These are phyloP conservation scores for Bergia puertoricense DNA, from an alignment of 92 coral and sea anemone genomes.

Conservation along the genomic window DNA sequence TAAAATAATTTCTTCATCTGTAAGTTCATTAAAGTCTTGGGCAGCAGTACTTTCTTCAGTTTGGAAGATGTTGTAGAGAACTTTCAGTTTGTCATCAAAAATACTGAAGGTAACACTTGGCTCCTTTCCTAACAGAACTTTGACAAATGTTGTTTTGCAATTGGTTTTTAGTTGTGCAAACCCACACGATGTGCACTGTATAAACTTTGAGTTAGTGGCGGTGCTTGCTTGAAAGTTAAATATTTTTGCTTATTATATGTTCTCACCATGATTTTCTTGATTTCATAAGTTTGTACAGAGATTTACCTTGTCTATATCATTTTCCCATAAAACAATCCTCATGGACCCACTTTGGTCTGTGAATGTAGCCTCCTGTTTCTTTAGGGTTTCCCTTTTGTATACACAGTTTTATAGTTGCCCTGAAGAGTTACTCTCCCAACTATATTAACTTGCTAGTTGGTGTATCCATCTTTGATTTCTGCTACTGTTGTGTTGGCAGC, in stretches of 20 bases:
- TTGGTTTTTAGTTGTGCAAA: constrained; percentile 19
- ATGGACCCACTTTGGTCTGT: constrained; percentile 44
- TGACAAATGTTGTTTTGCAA: constrained; percentile 24
- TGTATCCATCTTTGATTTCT: constrained; percentile 3
- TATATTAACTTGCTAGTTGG: constrained; percentile 13
- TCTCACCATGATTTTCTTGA: too few species aligned
- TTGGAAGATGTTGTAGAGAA: constrained; percentile 11
- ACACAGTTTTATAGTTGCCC: constrained; percentile 27
- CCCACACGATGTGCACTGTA: constrained; percentile 11
- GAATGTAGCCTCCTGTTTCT: constrained; percentile 49
- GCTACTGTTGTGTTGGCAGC: not conserved
- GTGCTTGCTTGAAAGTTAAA: not conserved
- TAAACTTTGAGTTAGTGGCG: constrained; percentile 14
- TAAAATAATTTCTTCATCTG: constrained; percentile 36
- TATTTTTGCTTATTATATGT: too few species aligned
- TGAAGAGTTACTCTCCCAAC: constrained; percentile 1
- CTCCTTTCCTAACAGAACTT: constrained; percentile 19
- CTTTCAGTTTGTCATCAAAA: constrained; percentile 32
- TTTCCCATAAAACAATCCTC: constrained; percentile 36
- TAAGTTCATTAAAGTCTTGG: constrained; percentile 28
- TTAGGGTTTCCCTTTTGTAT: constrained; percentile 46
- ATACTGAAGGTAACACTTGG: constrained; percentile 32
- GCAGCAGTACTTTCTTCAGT: constrained; percentile 26
- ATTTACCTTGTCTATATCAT: too few species aligned
- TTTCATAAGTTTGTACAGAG: too few species aligned